Conservation (phyloP, 2,888 invertebrate genomes). For the Pachydiplax longipennis region DNA sequence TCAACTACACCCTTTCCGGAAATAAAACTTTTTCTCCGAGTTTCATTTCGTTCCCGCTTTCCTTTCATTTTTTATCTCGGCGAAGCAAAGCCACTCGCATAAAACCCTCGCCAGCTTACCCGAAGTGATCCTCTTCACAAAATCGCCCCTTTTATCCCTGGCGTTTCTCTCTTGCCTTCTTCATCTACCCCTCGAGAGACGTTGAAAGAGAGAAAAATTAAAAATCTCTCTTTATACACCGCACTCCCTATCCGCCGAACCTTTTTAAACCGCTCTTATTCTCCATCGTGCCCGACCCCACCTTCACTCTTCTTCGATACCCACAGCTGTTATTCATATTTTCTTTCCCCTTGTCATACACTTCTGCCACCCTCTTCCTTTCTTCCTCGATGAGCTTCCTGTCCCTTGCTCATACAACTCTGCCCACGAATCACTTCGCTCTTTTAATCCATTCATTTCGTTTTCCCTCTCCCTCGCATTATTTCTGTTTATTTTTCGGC, state of each 20-base stretch:
- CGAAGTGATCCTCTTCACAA: neutral
- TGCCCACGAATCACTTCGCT: neutral
- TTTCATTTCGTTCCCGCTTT: constrained; percentile 22
- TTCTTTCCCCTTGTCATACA: neutral
- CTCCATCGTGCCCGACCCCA: neutral
- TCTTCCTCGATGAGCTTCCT: neutral
- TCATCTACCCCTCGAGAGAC: neutral
- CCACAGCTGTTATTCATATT: neutral
- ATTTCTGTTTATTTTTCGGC: neutral
- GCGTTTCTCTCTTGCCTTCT: neutral
- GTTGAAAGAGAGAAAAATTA: neutral
- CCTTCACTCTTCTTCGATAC: no score
- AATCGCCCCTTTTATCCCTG: neutral
- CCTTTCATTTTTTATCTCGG: constrained; percentile 14
- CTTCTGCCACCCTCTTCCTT: neutral
- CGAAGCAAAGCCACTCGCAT: constrained; percentile 1
- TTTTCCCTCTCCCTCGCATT: neutral
- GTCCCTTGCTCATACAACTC: neutral
- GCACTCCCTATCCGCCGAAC: neutral
- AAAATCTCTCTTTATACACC: neutral
- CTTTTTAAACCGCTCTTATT: neutral
- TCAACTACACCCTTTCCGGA: constrained; percentile 39
- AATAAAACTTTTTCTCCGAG: constrained; percentile 33
- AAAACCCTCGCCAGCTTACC: neutral
- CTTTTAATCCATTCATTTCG: neutral